Base-by-base conservation (phyloP, 2,888 invertebrate species). In the Cheilosia vernalis region DNA sequence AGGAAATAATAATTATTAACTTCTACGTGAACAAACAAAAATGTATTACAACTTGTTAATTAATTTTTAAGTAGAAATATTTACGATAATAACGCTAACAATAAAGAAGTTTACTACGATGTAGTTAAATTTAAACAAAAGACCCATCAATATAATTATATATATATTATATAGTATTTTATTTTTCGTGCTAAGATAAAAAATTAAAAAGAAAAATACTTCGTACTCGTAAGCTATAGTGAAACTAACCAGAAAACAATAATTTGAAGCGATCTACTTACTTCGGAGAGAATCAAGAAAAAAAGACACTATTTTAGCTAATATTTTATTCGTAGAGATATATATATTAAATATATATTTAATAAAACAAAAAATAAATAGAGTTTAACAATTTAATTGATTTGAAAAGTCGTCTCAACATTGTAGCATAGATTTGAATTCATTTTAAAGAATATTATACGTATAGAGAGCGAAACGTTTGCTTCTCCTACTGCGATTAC, bases 261-360 rank as follows among this genome's bases (percentile, higher is more conserved):
- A 84, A 84, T 79, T 84, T 79, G 84, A 74, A 74, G 74, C 60
- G 69, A 74, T 58, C 69, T 70, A 83, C 82, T 69, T 69, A 84
- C 79, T 80, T 84, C 84, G 84, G 84, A 84, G 84, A 84, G 84
- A 79, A 79, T 79, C 84, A 79, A 69, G 79, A 74, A 69, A 74
- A 81, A 84, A 84, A 84, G 84, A 84, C 84, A 84, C 79, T 84
- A 79, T 79, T 79, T 79, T 74, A 84, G 79, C 79, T 79, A 69
- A 79, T 74, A 84, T 84, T 73, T 83, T 73, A 79, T 67, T 78
- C 72, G 55, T 63, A 77, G 60, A 76, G 15, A 66, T 56, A 61
- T 53, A 17, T 37, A 0, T 37, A 37, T 37, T 3, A 10, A 33
- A 33, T 37, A 10, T 37, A n/a, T 60, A 55, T 24, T 49, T 72